phyloP scores from a whole-genome alignment of 2,113 vertebrate genomes.

The Podarcis cretensis region DNA sequence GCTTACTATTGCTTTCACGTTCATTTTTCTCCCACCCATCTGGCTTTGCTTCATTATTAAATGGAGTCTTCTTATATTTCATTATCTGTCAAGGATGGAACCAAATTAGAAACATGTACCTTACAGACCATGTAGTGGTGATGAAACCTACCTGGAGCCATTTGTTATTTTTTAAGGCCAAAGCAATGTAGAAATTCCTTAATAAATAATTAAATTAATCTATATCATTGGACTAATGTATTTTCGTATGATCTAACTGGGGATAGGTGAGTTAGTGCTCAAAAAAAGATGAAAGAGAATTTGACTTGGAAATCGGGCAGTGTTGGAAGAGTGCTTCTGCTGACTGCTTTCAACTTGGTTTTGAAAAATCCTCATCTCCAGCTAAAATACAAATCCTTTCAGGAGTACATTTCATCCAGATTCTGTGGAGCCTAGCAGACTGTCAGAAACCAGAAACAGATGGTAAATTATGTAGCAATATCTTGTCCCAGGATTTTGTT shows the following conservation, averaged over 20 bases:
- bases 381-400: background rate
- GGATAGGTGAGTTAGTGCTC: background rate
- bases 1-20: background rate
- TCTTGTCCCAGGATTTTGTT: background rate
- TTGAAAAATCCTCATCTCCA: background rate
- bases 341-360: background rate
- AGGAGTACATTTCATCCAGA: slow-evolving; percentile 7
- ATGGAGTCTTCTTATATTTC: fast-evolving
- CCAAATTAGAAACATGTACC: background rate
- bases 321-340: background rate
- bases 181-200: no score
- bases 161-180: background rate
- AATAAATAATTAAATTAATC: background rate
- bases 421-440: slow-evolving; percentile 36
- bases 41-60: slow-evolving; percentile 17
- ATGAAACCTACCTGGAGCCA: background rate
- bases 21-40: background rate
- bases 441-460: slow-evolving; percentile 55
- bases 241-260: background rate
- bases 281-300: background rate
- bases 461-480: slow-evolving; percentile 26
- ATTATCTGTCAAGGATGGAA: background rate
- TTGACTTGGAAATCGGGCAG: background rate
- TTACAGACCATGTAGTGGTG: background rate
- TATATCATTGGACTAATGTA: background rate